Base-by-base conservation (phyloP, 2,113 vertebrate species). In the Cheirogaleus medius region DNA sequence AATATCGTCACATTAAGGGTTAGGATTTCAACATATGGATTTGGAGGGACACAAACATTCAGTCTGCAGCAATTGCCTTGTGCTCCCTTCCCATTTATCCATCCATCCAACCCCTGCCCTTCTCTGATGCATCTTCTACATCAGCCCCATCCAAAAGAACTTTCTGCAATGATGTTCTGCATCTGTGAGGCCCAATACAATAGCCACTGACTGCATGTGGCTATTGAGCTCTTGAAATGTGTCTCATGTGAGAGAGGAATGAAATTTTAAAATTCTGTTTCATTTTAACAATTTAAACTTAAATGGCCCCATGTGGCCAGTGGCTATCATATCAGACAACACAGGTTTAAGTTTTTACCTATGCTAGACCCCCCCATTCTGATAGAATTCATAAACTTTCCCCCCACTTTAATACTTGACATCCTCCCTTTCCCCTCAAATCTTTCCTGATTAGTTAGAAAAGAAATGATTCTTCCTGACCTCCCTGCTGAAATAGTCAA, bases 191-290 rank as follows among this genome's bases (percentile, higher is more conserved):
- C 1, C 54, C 49, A 25, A 0, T 4, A 15, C 27, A 64, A 29
- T 15, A 58, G 42, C 37, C 63, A 39, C 39, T 9, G 13, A 68
- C 12, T n/a, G 8, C 15, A 8, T 1, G 17, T 20, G 6, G 23
- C 47, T 42, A 1, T 0, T 13, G 32, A 64, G 44, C 25, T 20
- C 34, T 78, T 71, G 25, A 77, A 39, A 77, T 29, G n/a, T 29
- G 37, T 54, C 42, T 71, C 21, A 8, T 37, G 13, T 44, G 23
- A 47, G 23, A 47, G 27, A 91, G 56, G 11, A 81, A 64, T 6
- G 64, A 54, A 78, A 76, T 56, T 64, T 47, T 47, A 11, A n/a
- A 42, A 56, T 74, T 77, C 18, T 25, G 39, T 88, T 96, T 78
- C 27, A 60, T 6, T 39, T 66, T 52, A 60, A 66, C 49, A 32